Percentiles rank a stretch among this genome's conserved stretches.
phyloP scores from a whole-genome alignment of 2,113 vertebrate genomes.

The Andinoacara biseriatus region DNA sequence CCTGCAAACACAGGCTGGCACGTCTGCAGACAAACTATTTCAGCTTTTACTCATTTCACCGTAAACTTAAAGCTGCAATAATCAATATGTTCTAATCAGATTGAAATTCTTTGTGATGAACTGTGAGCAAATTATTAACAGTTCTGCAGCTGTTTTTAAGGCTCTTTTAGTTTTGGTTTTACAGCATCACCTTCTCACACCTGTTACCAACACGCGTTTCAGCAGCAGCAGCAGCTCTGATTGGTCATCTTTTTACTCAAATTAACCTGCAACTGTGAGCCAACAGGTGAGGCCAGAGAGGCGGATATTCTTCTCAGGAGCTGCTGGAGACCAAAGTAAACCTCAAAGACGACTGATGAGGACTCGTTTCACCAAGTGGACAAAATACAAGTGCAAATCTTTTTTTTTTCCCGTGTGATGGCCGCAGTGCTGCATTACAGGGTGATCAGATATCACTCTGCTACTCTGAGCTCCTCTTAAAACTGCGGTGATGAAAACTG shows the following conservation, averaged over 20 bases:
- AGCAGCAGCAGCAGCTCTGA: background rate
- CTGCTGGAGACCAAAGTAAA: conserved; percentile 13
- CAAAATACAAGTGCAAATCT: background rate
- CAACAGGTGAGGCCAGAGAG: accelerated
- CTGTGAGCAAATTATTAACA: background rate
- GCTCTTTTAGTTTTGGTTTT: background rate
- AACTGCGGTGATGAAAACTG: background rate
- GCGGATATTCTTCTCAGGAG: background rate
- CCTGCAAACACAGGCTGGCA: background rate
- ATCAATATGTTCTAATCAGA: conserved; percentile 1
- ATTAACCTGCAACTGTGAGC: background rate
- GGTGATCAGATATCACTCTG: background rate
- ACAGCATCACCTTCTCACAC: background rate
- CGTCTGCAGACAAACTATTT: background rate
- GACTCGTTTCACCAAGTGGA: background rate
- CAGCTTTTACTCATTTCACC: background rate
- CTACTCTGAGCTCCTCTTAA: background rate
- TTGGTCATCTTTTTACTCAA: background rate
- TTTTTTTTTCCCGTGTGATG: background rate
- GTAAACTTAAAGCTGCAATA: conserved; percentile 24
- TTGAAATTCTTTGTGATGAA: background rate
- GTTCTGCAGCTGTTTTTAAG: background rate
- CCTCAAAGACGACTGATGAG: background rate
- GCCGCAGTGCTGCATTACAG: background rate
- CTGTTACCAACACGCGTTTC: background rate